phyloP scores from a whole-genome alignment of 2,888 invertebrate species.

The Colostygia pectinataria region DNA sequence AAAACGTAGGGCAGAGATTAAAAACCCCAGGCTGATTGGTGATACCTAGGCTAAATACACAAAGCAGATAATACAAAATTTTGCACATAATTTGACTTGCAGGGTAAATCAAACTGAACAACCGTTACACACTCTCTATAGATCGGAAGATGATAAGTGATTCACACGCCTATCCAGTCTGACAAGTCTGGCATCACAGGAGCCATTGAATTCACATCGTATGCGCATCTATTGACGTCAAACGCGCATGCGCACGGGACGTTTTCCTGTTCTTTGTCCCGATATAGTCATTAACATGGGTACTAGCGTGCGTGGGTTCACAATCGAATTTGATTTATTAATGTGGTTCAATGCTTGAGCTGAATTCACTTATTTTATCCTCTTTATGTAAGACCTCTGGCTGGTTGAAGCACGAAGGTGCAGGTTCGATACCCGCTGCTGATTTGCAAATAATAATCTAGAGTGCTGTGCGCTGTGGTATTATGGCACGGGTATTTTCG shows the following conservation, averaged over 20 bases:
- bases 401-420: too few relatives aligned
- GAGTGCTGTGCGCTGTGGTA: too few relatives aligned
- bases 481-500: too few relatives aligned
- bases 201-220: conserved; percentile 51
- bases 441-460: too few relatives aligned
- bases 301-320: conserved; percentile 55
- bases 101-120: too few relatives aligned
- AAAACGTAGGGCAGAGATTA: too few relatives aligned
- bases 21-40: too few relatives aligned
- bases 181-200: conserved; percentile 34
- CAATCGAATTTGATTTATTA: conserved; percentile 62
- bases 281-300: conserved; percentile 50
- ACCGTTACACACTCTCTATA: neutral
- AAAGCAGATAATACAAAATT: too few relatives aligned
- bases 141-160: conserved; percentile 17
- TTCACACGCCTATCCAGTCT: conserved; percentile 32
- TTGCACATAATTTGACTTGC: too few relatives aligned
- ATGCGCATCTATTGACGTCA: conserved; percentile 51
- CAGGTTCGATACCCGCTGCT: too few relatives aligned
- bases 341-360: conserved; percentile 55
- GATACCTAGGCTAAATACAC: too few relatives aligned
- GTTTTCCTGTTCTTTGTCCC: conserved; percentile 71
- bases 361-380: conserved; percentile 56
- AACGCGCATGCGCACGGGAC: conserved; percentile 31
- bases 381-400: too few relatives aligned